These are phyloP conservation scores for Leuctra nigra DNA, from an alignment of 2,888 invertebrate species.

Conservation along the genomic window DNA sequence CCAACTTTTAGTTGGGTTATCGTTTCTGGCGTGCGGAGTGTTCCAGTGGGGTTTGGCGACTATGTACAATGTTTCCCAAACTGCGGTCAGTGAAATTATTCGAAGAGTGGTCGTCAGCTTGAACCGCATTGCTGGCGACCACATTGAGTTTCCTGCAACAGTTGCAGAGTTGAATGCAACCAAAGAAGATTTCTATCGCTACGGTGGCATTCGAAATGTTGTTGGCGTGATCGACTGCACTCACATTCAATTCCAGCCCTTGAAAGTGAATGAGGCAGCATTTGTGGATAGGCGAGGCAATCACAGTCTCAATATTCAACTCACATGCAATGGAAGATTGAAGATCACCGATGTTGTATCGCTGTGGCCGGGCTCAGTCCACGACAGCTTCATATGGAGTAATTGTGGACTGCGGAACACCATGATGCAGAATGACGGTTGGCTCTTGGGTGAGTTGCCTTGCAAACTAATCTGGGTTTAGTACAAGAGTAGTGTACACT, in stretches of 20 bases:
- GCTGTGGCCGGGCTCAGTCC: background rate
- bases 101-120: no score
- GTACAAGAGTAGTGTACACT: no score
- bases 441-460: background rate
- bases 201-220: conserved; percentile 1
- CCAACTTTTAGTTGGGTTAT: no score
- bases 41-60: no score
- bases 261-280: background rate
- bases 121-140: no score
- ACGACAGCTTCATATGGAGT: conserved; percentile 5
- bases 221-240: conserved; percentile 1
- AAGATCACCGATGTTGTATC: conserved; percentile 3
- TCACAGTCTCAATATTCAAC: background rate
- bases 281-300: background rate
- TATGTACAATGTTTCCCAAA: no score
- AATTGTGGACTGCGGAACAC: background rate
- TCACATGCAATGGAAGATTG: background rate
- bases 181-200: no score
- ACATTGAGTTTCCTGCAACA: no score
- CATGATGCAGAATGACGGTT: background rate
- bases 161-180: no score
- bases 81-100: no score
- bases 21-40: no score
- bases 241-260: background rate
- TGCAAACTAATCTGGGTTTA: no score